Evolutionary conservation across 2,888 invertebrate species (phyloP).

Genomic region (Eubasilissa splendida): DNA sequence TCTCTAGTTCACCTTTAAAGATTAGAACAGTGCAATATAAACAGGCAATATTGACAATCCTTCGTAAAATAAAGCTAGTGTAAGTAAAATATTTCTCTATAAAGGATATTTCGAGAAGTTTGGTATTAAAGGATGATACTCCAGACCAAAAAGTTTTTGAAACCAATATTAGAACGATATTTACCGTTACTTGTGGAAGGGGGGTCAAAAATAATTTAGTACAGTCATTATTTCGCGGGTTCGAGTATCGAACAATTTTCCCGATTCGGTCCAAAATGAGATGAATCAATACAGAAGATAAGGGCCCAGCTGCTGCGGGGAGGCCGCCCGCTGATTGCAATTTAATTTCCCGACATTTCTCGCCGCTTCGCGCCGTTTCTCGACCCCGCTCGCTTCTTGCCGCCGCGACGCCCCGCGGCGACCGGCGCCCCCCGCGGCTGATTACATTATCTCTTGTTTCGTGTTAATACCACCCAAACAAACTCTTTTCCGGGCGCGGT

Average conservation of each 20-base stretch:
- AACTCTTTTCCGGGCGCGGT: no score
- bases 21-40: no score
- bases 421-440: slow-evolving; percentile 7
- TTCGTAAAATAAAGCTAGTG: no score
- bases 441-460: slow-evolving; percentile 30
- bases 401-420: slow-evolving; percentile 3
- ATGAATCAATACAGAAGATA: slow-evolving; percentile 50
- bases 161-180: no score
- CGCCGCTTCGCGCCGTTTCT: not conserved
- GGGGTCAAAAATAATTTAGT: no score
- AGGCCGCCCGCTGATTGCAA: slow-evolving; percentile 55
- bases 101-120: no score
- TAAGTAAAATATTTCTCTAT: no score
- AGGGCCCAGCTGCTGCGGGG: slow-evolving; percentile 22
- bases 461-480: slow-evolving; percentile 20
- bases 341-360: slow-evolving; percentile 53
- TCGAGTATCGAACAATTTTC: slow-evolving; percentile 20
- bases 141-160: no score
- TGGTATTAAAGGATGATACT: no score
- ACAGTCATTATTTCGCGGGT: not conserved
- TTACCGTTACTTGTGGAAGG: no score
- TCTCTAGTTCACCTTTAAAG: no score
- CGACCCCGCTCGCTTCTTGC: slow-evolving; percentile 2
- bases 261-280: slow-evolving; percentile 37
- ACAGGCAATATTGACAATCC: no score